Evolutionary conservation across 2,888 invertebrate species (phyloP).

Genomic region (Silvanus unidentatus): DNA sequence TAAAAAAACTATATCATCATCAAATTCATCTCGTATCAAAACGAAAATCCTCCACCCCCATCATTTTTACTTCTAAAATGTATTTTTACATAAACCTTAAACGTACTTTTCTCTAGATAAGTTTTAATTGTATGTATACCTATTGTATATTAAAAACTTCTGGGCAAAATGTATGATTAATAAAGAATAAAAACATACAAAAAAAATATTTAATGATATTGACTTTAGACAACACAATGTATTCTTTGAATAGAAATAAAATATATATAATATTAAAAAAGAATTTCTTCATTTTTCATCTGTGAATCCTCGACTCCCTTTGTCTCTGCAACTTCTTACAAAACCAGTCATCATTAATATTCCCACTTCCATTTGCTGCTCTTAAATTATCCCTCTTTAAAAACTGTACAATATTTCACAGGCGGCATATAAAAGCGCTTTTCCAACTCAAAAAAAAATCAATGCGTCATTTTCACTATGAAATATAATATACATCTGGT

Average conservation of each 20-base stretch:
- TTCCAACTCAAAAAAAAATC: too few species aligned
- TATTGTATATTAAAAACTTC: constrained; percentile 37
- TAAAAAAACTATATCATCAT: constrained; percentile 2
- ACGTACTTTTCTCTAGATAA: too few species aligned
- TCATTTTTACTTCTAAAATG: constrained; percentile 41
- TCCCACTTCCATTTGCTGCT: too few species aligned
- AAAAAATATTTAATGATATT: constrained; percentile 44
- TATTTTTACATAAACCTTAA: constrained; percentile 15
- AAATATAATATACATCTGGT: too few species aligned
- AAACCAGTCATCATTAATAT: too few species aligned
- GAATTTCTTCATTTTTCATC: constrained; percentile 10
- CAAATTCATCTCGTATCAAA: not conserved
- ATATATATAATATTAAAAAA: constrained; percentile 26
- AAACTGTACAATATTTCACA: too few species aligned
- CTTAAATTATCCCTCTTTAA: too few species aligned
- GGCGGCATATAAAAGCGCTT: too few species aligned
- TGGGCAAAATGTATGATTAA: constrained; percentile 39
- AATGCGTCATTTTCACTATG: too few species aligned
- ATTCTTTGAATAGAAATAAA: constrained; percentile 49
- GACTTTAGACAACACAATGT: constrained; percentile 48
- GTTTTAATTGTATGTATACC: constrained; percentile 11
- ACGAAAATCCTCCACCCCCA: too few species aligned
- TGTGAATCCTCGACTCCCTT: too few species aligned
- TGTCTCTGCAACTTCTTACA: too few species aligned
- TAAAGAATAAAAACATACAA: constrained; percentile 12